Conservation (phyloP, 2,888 invertebrate species). For the Mimachlamys varia region DNA sequence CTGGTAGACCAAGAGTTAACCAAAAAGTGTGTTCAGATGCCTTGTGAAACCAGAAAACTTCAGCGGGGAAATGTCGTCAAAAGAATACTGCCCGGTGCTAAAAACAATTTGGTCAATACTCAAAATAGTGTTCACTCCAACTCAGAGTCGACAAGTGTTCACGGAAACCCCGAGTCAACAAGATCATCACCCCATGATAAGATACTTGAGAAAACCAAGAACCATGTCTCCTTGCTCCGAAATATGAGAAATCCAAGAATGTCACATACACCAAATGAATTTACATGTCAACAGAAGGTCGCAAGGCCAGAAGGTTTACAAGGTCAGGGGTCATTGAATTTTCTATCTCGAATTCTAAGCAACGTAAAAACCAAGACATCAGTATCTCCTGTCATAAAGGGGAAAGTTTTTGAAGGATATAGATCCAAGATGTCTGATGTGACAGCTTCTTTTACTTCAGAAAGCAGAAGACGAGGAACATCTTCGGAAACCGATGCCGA, state of each 20-base stretch:
- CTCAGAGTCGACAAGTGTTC: not conserved
- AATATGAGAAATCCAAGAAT: not conserved
- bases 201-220: not conserved
- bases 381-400: not conserved
- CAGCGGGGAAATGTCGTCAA: not conserved
- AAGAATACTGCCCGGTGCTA: not conserved
- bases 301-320: not conserved
- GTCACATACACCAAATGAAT: not conserved
- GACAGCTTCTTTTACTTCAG: not conserved
- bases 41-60: not conserved
- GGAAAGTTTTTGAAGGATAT: slow-evolving; percentile 9
- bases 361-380: not conserved
- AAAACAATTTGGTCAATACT: not conserved
- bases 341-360: not conserved
- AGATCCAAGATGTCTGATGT: not conserved
- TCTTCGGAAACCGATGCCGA: not conserved
- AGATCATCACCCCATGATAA: not conserved
- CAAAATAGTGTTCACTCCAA: not conserved
- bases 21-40: not conserved
- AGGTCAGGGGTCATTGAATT: not conserved
- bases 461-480: not conserved
- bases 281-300: not conserved
- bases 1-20: not conserved
- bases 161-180: not conserved
- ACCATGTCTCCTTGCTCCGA: not conserved